Evolutionary conservation across 1,140 invertebrate genomes (phyloP).

Genomic region (Drosophila watanabei): DNA sequence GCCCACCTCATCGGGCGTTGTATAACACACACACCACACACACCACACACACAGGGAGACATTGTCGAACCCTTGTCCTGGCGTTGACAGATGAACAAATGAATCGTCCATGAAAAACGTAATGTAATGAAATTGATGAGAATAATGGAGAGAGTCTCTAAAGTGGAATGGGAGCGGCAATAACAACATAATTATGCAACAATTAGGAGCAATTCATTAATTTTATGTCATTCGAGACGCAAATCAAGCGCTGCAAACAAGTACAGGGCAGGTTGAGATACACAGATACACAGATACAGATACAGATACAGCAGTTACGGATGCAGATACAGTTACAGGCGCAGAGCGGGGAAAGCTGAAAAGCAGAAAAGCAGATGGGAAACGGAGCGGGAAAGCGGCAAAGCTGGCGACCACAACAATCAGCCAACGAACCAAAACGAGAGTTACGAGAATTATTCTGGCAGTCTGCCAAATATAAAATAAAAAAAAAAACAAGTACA

Average conservation of each 20-base stretch:
- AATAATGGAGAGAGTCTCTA: conserved; percentile 2
- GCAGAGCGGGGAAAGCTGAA: conserved; percentile 4
- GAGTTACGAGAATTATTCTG: conserved; percentile 74
- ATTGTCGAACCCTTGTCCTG: conserved; percentile 2
- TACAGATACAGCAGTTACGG: neutral
- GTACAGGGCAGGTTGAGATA: neutral
- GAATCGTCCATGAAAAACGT: conserved; percentile 14
- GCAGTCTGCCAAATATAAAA: conserved; percentile 55
- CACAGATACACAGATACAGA: neutral
- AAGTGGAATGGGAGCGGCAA: conserved; percentile 1
- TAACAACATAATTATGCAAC: conserved; percentile 54
- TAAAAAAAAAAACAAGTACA: conserved; percentile 14
- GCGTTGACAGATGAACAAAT: conserved; percentile 15
- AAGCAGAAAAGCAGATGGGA: neutral
- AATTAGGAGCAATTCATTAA: conserved; percentile 36
- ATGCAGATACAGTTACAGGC: conserved; percentile 18
- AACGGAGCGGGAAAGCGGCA: conserved; percentile 1
- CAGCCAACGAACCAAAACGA: conserved; percentile 59
- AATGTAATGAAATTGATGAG: conserved; percentile 21
- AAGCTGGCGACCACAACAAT: conserved; percentile 34
- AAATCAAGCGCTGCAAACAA: conserved; percentile 21
- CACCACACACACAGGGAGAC: neutral
- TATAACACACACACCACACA: neutral
- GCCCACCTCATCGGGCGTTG: conserved; percentile 1
- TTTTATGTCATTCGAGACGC: conserved; percentile 58